A percentile compares a stretch with the other conserved stretches of the same genome.
phyloP scores from a whole-genome alignment of 2,113 vertebrate genomes.

The Silurus meridionalis region DNA sequence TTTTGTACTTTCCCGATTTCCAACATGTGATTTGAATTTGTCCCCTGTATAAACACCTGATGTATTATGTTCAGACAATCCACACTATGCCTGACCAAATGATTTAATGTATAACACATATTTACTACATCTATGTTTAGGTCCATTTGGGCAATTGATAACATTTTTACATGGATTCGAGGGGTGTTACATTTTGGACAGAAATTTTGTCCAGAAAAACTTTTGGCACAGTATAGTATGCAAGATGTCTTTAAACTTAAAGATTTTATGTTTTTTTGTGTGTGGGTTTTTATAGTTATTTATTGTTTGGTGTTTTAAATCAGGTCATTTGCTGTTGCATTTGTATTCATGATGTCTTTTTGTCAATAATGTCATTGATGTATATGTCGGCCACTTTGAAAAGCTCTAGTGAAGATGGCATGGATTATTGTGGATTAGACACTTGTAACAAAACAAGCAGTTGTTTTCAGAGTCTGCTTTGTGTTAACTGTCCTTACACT shows the following conservation, averaged over 20 bases:
- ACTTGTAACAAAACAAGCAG: constrained; percentile 42
- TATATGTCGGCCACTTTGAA: constrained; percentile 8
- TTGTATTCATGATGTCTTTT: constrained; percentile 33
- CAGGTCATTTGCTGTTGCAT: constrained; percentile 25
- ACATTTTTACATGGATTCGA: background rate
- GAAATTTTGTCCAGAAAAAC: background rate
- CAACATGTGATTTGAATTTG: constrained; percentile 49
- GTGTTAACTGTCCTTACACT: constrained; percentile 56
- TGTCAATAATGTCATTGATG: constrained; percentile 40
- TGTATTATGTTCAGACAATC: constrained; percentile 24
- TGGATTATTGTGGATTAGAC: constrained; percentile 28
- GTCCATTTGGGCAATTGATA: background rate
- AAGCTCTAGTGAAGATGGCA: constrained; percentile 33
- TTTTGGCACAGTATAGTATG: background rate
- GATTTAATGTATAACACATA: constrained; percentile 14
- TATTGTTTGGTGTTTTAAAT: constrained; percentile 13
- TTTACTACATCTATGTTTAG: background rate
- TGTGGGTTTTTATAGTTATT: constrained; percentile 19
- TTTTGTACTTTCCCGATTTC: constrained; percentile 39
- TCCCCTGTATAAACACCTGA: constrained; percentile 44
- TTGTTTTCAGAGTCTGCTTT: constrained; percentile 53
- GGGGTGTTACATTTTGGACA: background rate
- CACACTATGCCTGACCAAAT: background rate
- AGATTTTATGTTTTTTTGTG: constrained; percentile 1
- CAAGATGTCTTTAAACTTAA: background rate